Conservation (phyloP, 1,140 invertebrate genomes). For the Euborellia annulipes region DNA sequence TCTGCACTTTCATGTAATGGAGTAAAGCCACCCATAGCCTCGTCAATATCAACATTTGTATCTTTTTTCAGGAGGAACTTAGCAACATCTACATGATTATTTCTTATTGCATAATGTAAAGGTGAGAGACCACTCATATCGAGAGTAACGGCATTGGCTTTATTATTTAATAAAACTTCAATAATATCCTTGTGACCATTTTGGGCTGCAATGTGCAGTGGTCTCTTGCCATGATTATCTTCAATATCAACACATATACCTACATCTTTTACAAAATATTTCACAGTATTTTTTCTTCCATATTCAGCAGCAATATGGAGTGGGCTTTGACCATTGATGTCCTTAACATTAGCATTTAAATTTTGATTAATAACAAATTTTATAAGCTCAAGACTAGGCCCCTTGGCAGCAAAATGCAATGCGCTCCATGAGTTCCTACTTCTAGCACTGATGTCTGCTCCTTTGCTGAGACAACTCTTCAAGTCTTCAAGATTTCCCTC, state of each 20-base stretch:
- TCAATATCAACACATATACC: neutral
- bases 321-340: constrained; percentile 5
- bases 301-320: constrained; percentile 4
- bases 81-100: neutral
- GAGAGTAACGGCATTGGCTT: too few species aligned
- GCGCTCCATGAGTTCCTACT: constrained; percentile 10
- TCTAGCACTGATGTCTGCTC: constrained; percentile 16
- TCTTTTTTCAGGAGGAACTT: too few species aligned
- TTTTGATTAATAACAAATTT: constrained; percentile 13
- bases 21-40: constrained; percentile 5
- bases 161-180: too few species aligned
- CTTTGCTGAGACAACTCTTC: constrained; percentile 9
- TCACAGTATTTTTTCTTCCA: neutral
- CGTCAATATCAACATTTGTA: constrained; percentile 10
- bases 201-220: neutral
- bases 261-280: neutral
- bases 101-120: neutral
- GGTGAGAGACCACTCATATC: neutral
- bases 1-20: constrained; percentile 10
- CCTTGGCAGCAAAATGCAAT: constrained; percentile 15
- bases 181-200: neutral
- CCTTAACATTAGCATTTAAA: constrained; percentile 10
- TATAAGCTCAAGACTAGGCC: constrained; percentile 10
- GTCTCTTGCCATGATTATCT: neutral
- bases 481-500: constrained; percentile 6